Percentiles rank a stretch among this genome's conserved stretches.
Evolutionary conservation across 2,888 invertebrate genomes (phyloP).

Genomic region (Lithosia quadra): DNA sequence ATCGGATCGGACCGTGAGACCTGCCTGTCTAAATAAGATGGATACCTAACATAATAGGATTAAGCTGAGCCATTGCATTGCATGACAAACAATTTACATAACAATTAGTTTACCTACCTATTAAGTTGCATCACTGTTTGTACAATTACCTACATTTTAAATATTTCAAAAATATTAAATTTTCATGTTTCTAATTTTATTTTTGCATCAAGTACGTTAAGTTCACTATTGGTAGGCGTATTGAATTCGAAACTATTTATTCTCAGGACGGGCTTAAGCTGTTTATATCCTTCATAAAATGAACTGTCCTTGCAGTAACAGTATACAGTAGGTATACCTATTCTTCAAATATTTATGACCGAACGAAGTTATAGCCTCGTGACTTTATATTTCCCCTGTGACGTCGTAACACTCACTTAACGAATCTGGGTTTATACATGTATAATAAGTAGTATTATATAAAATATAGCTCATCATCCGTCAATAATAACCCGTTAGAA

Average conservation of each 20-base stretch:
- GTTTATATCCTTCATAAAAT: not conserved
- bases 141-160: no score
- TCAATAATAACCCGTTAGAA: not conserved
- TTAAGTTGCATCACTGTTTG: not conserved
- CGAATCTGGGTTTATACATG: not conserved
- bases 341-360: not conserved
- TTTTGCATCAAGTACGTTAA: not conserved
- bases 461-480: not conserved
- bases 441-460: not conserved
- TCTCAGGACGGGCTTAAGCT: not conserved
- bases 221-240: not conserved
- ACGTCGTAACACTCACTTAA: not conserved
- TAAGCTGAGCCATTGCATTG: not conserved
- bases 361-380: not conserved
- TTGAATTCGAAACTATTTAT: not conserved
- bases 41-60: conserved; percentile 1
- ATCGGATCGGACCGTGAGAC: not conserved
- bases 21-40: conserved; percentile 12
- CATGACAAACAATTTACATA: not conserved
- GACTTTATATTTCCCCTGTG: not conserved
- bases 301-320: not conserved
- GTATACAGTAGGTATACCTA: not conserved
- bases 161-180: no score
- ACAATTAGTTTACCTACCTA: not conserved
- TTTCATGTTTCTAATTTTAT: not conserved